phyloP scores from a whole-genome alignment of 2,797 vertebrate genomes.

The Epinephelus awoara region DNA sequence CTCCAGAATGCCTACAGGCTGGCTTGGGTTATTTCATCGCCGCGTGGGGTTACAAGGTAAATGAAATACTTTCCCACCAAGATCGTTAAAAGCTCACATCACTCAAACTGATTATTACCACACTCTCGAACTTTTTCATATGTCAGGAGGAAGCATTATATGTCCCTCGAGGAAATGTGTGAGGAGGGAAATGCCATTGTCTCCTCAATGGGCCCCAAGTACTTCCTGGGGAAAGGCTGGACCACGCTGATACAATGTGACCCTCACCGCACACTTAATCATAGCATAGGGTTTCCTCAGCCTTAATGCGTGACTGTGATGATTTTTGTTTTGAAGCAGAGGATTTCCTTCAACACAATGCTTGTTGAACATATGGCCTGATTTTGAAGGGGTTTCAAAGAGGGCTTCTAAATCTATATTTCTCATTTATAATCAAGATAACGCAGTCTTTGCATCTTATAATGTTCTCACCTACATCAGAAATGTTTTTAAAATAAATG shows the following conservation, averaged over 20 bases:
- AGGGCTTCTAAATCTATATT: not conserved
- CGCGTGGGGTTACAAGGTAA: not conserved
- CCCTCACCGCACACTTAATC: conserved; percentile 68
- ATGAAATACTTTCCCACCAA: conserved; percentile 5
- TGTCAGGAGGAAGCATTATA: conserved; percentile 76
- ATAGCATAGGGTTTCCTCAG: conserved; percentile 62
- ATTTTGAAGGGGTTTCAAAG: not conserved
- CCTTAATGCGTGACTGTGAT: conserved; percentile 46
- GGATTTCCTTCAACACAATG: conserved; percentile 15
- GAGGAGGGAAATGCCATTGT: conserved; percentile 77
- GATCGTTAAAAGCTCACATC: conserved; percentile 43
- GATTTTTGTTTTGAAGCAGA: conserved; percentile 20
- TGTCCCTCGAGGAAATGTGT: conserved; percentile 75
- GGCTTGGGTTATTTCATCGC: not conserved
- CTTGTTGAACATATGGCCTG: conserved; percentile 9
- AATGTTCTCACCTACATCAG: conserved; percentile 4
- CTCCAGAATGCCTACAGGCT: not conserved
- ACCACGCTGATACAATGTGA: conserved; percentile 75
- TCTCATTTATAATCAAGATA: conserved; percentile 9
- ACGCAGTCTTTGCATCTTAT: not conserved
- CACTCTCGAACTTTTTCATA: conserved; percentile 52
- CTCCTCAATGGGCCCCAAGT: conserved; percentile 79
- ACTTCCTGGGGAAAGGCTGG: conserved; percentile 88
- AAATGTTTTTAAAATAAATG: conserved; percentile 21
- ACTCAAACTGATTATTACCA: conserved; percentile 59